Base-by-base conservation (phyloP, 2,888 invertebrate genomes). In the Eilema griseolum region DNA sequence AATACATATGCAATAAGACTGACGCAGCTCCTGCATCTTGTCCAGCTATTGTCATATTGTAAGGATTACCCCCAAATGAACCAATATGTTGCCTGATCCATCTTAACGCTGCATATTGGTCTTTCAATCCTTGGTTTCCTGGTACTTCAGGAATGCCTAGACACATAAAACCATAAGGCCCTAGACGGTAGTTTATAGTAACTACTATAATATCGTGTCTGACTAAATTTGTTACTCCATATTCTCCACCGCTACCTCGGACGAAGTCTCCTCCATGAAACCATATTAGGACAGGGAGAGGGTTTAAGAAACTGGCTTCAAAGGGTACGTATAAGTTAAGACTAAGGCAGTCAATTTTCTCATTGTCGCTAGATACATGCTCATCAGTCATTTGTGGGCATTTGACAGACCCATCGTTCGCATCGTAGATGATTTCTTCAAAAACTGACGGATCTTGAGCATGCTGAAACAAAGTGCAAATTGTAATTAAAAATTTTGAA, bases 271-370 rank as follows among this genome's bases (percentile, higher is more conserved):
- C 95, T 23, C 95, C 95, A 60, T 95, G 94, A 60, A 95, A 89
- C 93, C 93, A 95, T 4, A 94, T 90, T 60, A 95, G 71, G 2
- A 95, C 95, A 23, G 95, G 94, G 46, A 94, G 73, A 5, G 93
- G 94, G 71, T 88, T 92, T 20, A 75, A 82, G 7, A 88, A 83
- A 67, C 90, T 91, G 2, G 95, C 94, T 69, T 79, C 74, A 52
- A 84, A 87, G 8, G 95, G 95, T 5, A 93, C 92, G 73, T 89
- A 94, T 0, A 97, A 96, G 85, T 97, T 97, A 10, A 97, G 85
- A 72, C 95, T 96, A 0, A 97, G 94, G 75, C 97, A 97, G 85
- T 96, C 96, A 72, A 96, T 90, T 41, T 74, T 78, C 57, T 90
- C 91, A 69, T 79, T 41, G 41, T 77, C 74, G 69, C 78, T 76